These are phyloP conservation scores for Mus caroli DNA, from an alignment of 2,797 vertebrate species.

Conservation along the genomic window DNA sequence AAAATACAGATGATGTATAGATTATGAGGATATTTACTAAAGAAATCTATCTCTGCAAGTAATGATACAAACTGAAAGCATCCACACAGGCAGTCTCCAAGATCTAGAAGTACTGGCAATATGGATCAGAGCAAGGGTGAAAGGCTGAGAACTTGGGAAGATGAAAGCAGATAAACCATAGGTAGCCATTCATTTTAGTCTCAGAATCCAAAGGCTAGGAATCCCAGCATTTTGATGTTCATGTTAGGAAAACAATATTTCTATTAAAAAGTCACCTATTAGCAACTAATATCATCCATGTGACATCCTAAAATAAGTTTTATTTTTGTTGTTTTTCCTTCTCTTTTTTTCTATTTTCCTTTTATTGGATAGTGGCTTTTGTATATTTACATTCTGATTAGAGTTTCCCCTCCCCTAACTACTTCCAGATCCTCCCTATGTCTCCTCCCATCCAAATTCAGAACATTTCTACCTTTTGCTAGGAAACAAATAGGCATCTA, in stretches of 20 bases:
- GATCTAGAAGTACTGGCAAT: neutral
- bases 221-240: neutral
- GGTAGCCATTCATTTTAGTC: fast-evolving
- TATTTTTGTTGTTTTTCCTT: neutral
- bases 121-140: neutral
- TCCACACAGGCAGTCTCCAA: neutral
- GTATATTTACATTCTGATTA: neutral
- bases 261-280: neutral
- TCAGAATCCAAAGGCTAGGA: neutral
- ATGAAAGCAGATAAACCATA: neutral
- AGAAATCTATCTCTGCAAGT: neutral
- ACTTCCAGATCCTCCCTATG: neutral
- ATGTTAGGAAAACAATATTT: neutral
- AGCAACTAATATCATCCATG: neutral
- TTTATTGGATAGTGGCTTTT: neutral
- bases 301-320: neutral
- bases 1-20: neutral
- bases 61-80: neutral
- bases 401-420: too few species aligned
- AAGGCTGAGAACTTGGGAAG: neutral
- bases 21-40: neutral
- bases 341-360: neutral
- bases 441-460: neutral
- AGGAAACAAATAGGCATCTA: neutral
- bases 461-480: neutral